Base-by-base conservation (phyloP, 2,797 vertebrate genomes). In the Ctenochaetus hawaiiensis region DNA sequence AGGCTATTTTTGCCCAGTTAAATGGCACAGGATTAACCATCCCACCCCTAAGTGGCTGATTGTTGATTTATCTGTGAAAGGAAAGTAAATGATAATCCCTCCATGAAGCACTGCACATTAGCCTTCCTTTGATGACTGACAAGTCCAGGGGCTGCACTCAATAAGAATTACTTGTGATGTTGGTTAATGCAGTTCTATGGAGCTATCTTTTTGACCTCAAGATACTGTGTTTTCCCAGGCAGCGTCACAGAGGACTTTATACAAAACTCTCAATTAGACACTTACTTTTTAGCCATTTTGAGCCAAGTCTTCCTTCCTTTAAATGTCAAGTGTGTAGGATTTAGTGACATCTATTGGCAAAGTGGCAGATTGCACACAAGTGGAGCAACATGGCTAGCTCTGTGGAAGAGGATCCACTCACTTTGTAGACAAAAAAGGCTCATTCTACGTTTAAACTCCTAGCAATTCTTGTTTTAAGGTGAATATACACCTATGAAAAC, bases 41-140 rank as follows among this genome's bases (percentile, higher is more conserved):
- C 57, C 51, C 61, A 44, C 75, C 67, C 52, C 72, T 73, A 67
- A 86, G 70, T 77, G 73, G 66, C 66, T 63, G 74, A 73, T 72
- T 71, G 81, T 83, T 83, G 82, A 86, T 90, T 81, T 81, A 75
- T 86, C 67, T 68, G 72, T 68, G 26, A 51, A 63, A 62, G 48
- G 39, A 77, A 74, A 75, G 2, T 0, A 48, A 75, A 66, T 59
- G 78, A 62, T 86, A 80, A 87, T 83, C 86, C 84, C 39, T 59
- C 43, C 56, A 39, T 64, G 68, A 74, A 76, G 62, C 8, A 16
- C 26, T 85, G 69, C 62, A 69, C 70, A 78, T 87, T 77, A 78
- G 63, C 72, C 63, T 72, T 85, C 81, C 85, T 94, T 90, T 92
- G 84, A 90, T 86, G 79, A 60, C 72, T 72, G 71, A 82, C 75